Conservation (phyloP, 1,140 invertebrate species). For the Thaumatotibia leucotreta region DNA sequence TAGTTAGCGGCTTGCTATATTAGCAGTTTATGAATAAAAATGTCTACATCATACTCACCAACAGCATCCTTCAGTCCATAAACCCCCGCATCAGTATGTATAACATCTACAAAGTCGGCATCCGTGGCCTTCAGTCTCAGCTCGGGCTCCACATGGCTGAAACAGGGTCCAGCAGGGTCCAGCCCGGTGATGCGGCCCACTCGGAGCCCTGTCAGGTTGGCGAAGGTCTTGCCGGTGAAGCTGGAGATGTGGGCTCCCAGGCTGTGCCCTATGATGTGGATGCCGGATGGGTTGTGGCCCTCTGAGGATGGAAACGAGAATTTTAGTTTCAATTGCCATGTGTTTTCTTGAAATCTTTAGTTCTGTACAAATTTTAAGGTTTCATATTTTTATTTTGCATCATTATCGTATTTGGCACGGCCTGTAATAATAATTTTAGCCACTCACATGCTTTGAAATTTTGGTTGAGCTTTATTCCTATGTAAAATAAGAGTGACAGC, state of each 20-base stretch:
- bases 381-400: too few relatives aligned
- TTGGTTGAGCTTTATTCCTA: too few relatives aligned
- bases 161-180: slow-evolving; percentile 85
- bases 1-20: slow-evolving; percentile 80
- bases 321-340: too few relatives aligned
- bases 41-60: too few relatives aligned
- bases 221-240: slow-evolving; percentile 79
- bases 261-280: slow-evolving; percentile 90
- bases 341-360: too few relatives aligned
- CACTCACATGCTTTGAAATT: too few relatives aligned
- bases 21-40: too few relatives aligned
- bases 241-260: slow-evolving; percentile 90
- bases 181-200: slow-evolving; percentile 82
- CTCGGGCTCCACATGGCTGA: slow-evolving; percentile 73
- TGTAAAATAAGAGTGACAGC: too few relatives aligned
- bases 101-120: slow-evolving; percentile 84
- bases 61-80: slow-evolving; percentile 62
- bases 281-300: slow-evolving; percentile 57
- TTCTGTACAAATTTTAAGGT: too few relatives aligned
- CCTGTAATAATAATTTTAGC: too few relatives aligned
- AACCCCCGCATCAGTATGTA: slow-evolving; percentile 82
- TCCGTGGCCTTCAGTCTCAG: slow-evolving; percentile 80
- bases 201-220: slow-evolving; percentile 59
- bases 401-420: too few relatives aligned
- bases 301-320: slow-evolving; percentile 33